These are phyloP conservation scores for Sylvilagus floridanus DNA, from an alignment of 2,797 vertebrate species.

Conservation along the genomic window DNA sequence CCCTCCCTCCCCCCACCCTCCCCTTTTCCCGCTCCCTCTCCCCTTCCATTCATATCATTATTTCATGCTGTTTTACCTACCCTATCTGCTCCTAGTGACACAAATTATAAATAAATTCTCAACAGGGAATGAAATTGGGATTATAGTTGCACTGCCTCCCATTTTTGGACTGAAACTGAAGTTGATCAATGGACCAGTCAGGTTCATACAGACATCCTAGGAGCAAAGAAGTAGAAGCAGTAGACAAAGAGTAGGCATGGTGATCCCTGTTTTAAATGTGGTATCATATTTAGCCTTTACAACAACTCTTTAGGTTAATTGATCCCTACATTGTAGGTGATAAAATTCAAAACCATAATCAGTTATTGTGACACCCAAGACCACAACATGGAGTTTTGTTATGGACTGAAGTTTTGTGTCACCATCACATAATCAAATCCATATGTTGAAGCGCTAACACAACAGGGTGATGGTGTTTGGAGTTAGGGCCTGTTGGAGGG, in stretches of 20 bases:
- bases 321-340: background rate
- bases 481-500: background rate
- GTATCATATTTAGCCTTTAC: background rate
- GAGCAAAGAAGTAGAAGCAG: background rate
- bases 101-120: background rate
- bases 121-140: background rate
- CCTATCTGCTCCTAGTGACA: background rate
- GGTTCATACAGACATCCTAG: background rate
- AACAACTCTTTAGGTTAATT: constrained; percentile 14
- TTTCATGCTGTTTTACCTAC: background rate
- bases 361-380: background rate
- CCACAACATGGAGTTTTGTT: background rate
- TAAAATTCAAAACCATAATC: constrained; percentile 29
- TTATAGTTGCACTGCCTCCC: background rate
- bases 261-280: background rate
- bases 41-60: no score
- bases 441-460: background rate
- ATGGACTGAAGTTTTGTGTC: background rate
- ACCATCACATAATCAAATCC: accelerated
- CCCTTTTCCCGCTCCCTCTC: no score
- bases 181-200: background rate
- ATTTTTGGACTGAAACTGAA: background rate
- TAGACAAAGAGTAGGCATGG: background rate
- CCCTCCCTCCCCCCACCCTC: no score
- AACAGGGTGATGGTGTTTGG: background rate